These are phyloP conservation scores for Drosophila kepulauana DNA, from an alignment of 1,140 invertebrate species.

Conservation along the genomic window DNA sequence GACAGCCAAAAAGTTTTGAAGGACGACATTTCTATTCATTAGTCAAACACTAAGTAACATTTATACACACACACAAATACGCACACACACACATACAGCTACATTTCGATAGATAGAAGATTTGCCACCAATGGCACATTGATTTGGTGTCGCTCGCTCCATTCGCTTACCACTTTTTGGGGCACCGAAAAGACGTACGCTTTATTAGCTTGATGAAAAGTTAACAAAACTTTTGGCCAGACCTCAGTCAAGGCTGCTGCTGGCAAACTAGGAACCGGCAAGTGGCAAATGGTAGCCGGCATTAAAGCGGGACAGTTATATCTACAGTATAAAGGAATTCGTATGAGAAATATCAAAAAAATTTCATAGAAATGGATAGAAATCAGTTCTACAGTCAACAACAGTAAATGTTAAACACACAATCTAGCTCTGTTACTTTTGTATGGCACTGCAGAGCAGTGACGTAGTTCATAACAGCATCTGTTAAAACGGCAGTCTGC, in stretches of 20 bases:
- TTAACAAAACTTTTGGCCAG: slow-evolving; percentile 66
- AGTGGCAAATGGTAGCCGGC: background rate
- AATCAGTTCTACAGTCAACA: slow-evolving; percentile 34
- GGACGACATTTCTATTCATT: slow-evolving; percentile 80
- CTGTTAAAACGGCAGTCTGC: background rate
- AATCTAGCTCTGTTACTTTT: background rate
- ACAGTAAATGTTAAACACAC: slow-evolving; percentile 29
- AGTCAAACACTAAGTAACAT: slow-evolving; percentile 52
- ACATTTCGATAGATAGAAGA: slow-evolving; percentile 9
- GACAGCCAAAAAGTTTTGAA: slow-evolving; percentile 71
- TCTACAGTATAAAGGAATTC: background rate
- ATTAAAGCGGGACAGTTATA: background rate
- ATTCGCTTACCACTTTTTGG: slow-evolving; percentile 39
- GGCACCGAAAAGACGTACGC: slow-evolving; percentile 64
- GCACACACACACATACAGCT: slow-evolving; percentile 15
- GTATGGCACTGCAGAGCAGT: background rate
- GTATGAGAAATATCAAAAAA: slow-evolving; percentile 56
- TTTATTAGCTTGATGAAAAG: slow-evolving; percentile 77
- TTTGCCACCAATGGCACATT: slow-evolving; percentile 52
- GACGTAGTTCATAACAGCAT: slow-evolving; percentile 7
- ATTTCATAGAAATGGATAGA: slow-evolving; percentile 54
- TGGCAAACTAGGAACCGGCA: background rate
- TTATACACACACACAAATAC: slow-evolving; percentile 16
- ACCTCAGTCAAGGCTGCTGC: slow-evolving; percentile 14
- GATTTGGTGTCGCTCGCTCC: slow-evolving; percentile 59